Conservation (phyloP, 2,113 vertebrate species). For the Lophotis ruficrista region DNA sequence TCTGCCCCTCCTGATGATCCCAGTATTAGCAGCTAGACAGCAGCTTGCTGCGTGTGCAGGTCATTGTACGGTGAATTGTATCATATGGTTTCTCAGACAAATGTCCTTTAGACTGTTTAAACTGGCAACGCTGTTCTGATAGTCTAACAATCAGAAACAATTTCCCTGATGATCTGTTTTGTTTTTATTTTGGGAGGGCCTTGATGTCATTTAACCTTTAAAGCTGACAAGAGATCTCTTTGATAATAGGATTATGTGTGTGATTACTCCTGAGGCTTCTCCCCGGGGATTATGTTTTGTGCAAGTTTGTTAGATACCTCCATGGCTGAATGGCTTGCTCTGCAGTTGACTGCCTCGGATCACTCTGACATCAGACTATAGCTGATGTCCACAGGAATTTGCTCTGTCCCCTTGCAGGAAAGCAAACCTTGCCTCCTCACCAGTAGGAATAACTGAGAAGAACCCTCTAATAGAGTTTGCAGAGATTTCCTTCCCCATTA, state of each 20-base stretch:
- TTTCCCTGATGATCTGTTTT: not conserved
- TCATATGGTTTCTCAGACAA: not conserved
- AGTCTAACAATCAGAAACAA: not conserved
- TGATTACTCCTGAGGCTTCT: not conserved
- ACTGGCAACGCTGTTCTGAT: not conserved
- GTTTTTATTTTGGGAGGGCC: not conserved
- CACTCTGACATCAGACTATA: not conserved
- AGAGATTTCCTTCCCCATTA: slow-evolving; percentile 4
- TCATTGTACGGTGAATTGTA: not conserved
- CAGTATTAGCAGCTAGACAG: not conserved
- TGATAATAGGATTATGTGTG: not conserved
- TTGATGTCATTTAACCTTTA: not conserved
- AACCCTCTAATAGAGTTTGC: not conserved
- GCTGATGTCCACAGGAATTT: not conserved
- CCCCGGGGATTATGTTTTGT: not conserved
- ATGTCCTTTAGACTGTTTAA: not conserved
- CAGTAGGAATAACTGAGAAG: not conserved
- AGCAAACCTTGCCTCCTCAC: not conserved
- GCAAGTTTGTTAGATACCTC: not conserved
- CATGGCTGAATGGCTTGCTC: not conserved
- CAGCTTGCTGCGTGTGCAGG: not conserved
- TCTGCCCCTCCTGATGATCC: not conserved
- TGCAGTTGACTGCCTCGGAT: not conserved
- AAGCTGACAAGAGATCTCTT: not conserved
- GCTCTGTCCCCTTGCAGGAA: not conserved